Evolutionary conservation across 1,140 invertebrate genomes (phyloP).

Genomic region (Euura saliciscinereae): DNA sequence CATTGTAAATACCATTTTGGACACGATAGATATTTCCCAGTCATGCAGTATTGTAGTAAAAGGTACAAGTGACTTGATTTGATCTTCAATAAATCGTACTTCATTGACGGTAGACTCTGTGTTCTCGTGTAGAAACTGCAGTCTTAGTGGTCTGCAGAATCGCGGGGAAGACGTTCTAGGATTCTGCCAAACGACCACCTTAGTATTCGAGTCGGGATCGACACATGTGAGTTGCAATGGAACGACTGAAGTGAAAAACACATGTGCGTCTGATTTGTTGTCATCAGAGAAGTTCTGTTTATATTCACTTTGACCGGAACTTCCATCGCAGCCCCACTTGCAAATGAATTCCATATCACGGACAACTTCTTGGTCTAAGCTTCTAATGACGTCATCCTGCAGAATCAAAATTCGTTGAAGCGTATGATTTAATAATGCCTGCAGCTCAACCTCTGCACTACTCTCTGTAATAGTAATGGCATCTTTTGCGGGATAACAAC

Average conservation of each 20-base stretch:
- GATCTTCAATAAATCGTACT: constrained; percentile 30
- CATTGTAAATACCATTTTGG: constrained; percentile 45
- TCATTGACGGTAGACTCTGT: constrained; percentile 32
- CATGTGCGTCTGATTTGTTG: constrained; percentile 14
- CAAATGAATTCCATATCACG: constrained; percentile 36
- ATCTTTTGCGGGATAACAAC: constrained; percentile 23
- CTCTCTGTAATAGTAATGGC: constrained; percentile 27
- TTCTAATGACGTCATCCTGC: constrained; percentile 30
- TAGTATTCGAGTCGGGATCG: no score
- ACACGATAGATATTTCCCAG: constrained; percentile 25
- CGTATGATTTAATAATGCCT: constrained; percentile 34
- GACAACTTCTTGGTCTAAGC: neutral
- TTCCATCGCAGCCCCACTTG: constrained; percentile 17
- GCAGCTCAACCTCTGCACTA: constrained; percentile 32
- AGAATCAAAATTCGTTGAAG: constrained; percentile 27
- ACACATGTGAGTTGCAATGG: no score
- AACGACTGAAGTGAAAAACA: no score
- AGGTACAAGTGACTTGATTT: constrained; percentile 12
- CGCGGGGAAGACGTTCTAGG: constrained; percentile 16
- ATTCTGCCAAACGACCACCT: no score
- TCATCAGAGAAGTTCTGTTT: constrained; percentile 23
- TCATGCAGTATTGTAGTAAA: constrained; percentile 20
- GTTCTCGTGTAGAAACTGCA: constrained; percentile 24
- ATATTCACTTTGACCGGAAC: constrained; percentile 27
- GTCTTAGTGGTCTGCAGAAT: no score